Base-by-base conservation (phyloP, 1,140 invertebrate genomes). In the Rhopalosiphum padi region DNA sequence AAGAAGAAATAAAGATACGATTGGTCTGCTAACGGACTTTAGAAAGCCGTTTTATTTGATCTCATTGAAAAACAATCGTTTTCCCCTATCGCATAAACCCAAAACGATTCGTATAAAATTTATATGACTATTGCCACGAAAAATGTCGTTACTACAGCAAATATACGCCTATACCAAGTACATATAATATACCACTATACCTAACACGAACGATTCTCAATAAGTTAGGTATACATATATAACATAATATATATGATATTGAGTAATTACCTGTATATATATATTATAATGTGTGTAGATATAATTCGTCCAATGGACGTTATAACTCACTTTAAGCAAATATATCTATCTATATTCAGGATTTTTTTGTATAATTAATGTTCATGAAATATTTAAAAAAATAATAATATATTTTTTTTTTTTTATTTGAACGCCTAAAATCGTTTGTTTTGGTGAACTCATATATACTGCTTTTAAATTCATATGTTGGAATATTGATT, bases 11-110 rank as follows among this genome's bases (percentile, higher is more conserved):
- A 87, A 87, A 87, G 48, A 87, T 30, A n/a, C 43, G 18, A 87
- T 87, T 51, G 25, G 25, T 35, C 30, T 25, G 25, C 51, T 87
- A 87, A 48, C n/a, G n/a, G 48, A 53, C 43, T 46, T 87, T 87
- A 46, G 48, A 51, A 4, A 53, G 86, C 48, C n/a, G 48, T 53
- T 89, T 89, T 89, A 89, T 55, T 41, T 23, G 35, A 41, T 55
- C 88, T 89, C 48, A 55, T 89, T 89, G 51, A 23, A 55, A 89
- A 89, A 55, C 88, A 55, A 89, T 89, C 35, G 35, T 51, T 88
- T 48, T 48, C 6, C 46, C 46, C 21, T n/a, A 46, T 25, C 22
- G 3, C 4, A 25, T 11, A 30, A 85, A 18, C 23, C 22, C 83
- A 9, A 43, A 85, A 25, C 41, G 41, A 30, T 85, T 85, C 23